These are phyloP conservation scores for Apamea sordens DNA, from an alignment of 2,888 invertebrate species.

Conservation along the genomic window DNA sequence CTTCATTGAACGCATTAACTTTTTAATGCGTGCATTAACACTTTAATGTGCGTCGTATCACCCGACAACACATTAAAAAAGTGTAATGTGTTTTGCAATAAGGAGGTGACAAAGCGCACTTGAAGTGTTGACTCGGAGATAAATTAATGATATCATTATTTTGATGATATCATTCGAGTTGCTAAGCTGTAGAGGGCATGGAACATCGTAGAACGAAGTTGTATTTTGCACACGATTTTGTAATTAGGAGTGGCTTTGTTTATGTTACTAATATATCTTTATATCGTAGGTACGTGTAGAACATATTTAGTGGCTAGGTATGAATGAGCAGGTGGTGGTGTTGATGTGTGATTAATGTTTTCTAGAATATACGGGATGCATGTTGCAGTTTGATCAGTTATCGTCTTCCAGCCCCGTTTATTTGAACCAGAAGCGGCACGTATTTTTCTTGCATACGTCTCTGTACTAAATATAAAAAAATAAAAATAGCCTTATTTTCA, in stretches of 20 bases:
- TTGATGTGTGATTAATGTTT: not conserved
- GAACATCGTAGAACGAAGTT: slow-evolving; percentile 22
- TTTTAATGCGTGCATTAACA: slow-evolving; percentile 44
- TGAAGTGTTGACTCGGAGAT: slow-evolving; percentile 16
- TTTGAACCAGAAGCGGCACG: not conserved
- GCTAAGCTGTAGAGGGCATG: slow-evolving; percentile 7
- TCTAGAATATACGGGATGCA: not conserved
- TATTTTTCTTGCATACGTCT: not conserved
- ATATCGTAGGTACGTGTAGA: slow-evolving; percentile 10
- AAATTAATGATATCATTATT: slow-evolving; percentile 41
- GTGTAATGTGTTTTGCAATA: slow-evolving; percentile 28
- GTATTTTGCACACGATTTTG: slow-evolving; percentile 41
- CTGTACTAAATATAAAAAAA: not conserved
- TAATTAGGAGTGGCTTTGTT: slow-evolving; percentile 27
- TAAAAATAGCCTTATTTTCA: too few relatives aligned
- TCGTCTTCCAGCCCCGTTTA: not conserved
- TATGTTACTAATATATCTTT: slow-evolving; percentile 11
- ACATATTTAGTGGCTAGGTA: slow-evolving; percentile 17
- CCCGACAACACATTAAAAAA: slow-evolving; percentile 36
- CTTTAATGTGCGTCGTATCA: slow-evolving; percentile 22
- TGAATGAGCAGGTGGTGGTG: not conserved
- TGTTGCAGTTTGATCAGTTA: not conserved
- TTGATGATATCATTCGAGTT: slow-evolving; percentile 40
- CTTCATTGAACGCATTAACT: slow-evolving; percentile 32
- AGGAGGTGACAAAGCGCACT: slow-evolving; percentile 32